Evolutionary conservation across 2,888 invertebrate species (phyloP).

Genomic region (Pristionchus entomophagus): DNA sequence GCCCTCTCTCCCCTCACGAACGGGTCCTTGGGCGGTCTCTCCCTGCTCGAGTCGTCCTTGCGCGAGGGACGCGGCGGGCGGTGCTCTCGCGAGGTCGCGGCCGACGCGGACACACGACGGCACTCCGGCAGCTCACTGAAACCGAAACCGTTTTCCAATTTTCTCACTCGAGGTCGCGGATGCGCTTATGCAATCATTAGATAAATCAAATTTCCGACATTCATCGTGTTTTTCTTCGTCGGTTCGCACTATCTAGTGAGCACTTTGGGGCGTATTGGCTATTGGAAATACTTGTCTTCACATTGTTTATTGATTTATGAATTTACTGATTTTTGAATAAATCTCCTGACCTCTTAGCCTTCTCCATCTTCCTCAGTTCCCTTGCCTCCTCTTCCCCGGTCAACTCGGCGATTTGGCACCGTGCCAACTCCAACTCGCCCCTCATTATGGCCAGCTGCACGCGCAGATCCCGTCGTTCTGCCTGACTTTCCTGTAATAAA

Average conservation of each 20-base stretch:
- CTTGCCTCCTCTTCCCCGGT: background rate
- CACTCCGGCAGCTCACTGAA: constrained; percentile 21
- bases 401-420: constrained; percentile 50
- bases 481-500: constrained; percentile 6
- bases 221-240: too few species aligned
- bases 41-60: constrained; percentile 36
- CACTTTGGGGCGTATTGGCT: too few species aligned
- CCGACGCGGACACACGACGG: background rate
- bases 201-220: too few species aligned
- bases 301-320: too few species aligned
- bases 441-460: constrained; percentile 68
- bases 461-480: constrained; percentile 53
- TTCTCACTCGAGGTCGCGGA: background rate
- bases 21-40: constrained; percentile 22
- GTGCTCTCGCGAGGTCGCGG: background rate
- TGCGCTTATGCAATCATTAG: too few species aligned
- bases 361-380: constrained; percentile 1
- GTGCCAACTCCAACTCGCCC: constrained; percentile 71
- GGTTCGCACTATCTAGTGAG: too few species aligned
- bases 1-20: constrained; percentile 8
- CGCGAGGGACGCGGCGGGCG: constrained; percentile 11
- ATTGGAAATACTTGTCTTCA: too few species aligned
- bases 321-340: too few species aligned
- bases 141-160: background rate
- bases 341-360: constrained; percentile 44